phyloP scores from a whole-genome alignment of 2,797 vertebrate genomes.

The Champsocephalus gunnari region DNA sequence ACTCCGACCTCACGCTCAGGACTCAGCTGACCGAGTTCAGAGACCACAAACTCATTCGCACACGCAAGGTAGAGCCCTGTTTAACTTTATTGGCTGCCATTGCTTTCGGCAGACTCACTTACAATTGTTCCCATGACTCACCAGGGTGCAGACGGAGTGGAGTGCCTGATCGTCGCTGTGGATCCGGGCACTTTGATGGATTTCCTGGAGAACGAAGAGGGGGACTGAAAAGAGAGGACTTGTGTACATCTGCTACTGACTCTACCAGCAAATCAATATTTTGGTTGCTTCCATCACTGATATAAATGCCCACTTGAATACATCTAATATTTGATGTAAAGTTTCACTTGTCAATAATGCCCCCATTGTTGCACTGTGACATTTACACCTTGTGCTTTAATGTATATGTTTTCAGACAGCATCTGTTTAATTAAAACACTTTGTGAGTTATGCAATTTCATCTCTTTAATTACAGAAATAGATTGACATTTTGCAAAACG shows the following conservation, averaged over 20 bases:
- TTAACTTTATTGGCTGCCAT: not conserved
- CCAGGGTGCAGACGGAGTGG: constrained; percentile 95
- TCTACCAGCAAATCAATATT: not conserved
- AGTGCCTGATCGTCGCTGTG: constrained; percentile 92
- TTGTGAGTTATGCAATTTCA: constrained; percentile 41
- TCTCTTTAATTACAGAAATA: constrained; percentile 79
- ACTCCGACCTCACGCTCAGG: constrained; percentile 95
- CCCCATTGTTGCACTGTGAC: constrained; percentile 16
- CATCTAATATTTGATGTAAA: not conserved
- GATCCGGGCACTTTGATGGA: constrained; percentile 89
- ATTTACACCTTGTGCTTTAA: constrained; percentile 22
- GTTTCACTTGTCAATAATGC: not conserved
- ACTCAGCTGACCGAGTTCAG: constrained; percentile 98
- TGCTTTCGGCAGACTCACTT: not conserved
- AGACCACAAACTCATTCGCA: constrained; percentile 96
- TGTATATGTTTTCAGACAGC: not conserved
- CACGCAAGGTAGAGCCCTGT: constrained; percentile 87
- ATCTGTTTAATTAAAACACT: constrained; percentile 56
- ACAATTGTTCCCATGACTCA: constrained; percentile 34
- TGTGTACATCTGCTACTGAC: not conserved
- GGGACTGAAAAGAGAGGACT: constrained; percentile 74
- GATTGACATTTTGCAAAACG: constrained; percentile 67
- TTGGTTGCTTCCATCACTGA: not conserved
- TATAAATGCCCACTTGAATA: constrained; percentile 6
- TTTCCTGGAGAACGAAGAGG: constrained; percentile 92